Percentiles rank a stretch among this genome's conserved stretches.
Evolutionary conservation across 2,888 invertebrate species (phyloP).

Genomic region (Coenonympha arcania): DNA sequence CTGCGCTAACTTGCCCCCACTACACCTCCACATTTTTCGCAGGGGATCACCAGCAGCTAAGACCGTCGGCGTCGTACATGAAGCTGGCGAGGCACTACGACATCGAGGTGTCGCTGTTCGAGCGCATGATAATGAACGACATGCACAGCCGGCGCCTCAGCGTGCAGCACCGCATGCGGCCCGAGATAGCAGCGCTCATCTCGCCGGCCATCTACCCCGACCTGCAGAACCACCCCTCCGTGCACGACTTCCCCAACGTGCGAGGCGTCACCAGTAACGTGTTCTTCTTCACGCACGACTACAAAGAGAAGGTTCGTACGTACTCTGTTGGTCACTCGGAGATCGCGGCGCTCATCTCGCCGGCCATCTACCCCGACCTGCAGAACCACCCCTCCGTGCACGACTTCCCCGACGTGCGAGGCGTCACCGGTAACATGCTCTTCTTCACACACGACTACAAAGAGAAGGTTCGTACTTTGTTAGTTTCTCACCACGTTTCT

Average conservation of each 20-base stretch:
- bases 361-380: conserved; percentile 80
- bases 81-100: conserved; percentile 77
- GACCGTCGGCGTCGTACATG: conserved; percentile 81
- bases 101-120: conserved; percentile 85
- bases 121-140: conserved; percentile 81
- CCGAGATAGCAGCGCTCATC: conserved; percentile 69
- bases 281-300: conserved; percentile 79
- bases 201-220: conserved; percentile 80
- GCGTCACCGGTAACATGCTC: conserved; percentile 76
- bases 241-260: conserved; percentile 72
- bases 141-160: conserved; percentile 75
- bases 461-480: conserved; percentile 63
- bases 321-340: conserved; percentile 23
- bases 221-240: conserved; percentile 76
- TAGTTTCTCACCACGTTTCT: too few relatives aligned
- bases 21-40: conserved; percentile 15
- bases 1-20: too few relatives aligned
- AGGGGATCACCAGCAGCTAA: conserved; percentile 87
- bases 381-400: conserved; percentile 76
- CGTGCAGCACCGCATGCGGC: conserved; percentile 87
- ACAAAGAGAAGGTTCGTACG: conserved; percentile 68
- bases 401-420: conserved; percentile 69
- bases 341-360: conserved; percentile 71
- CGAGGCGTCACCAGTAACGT: conserved; percentile 76
- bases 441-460: conserved; percentile 77